A percentile compares a stretch with the other conserved stretches of the same genome.
phyloP scores from a whole-genome alignment of 2,888 invertebrate genomes.

The Ganaspis brasiliensis region DNA sequence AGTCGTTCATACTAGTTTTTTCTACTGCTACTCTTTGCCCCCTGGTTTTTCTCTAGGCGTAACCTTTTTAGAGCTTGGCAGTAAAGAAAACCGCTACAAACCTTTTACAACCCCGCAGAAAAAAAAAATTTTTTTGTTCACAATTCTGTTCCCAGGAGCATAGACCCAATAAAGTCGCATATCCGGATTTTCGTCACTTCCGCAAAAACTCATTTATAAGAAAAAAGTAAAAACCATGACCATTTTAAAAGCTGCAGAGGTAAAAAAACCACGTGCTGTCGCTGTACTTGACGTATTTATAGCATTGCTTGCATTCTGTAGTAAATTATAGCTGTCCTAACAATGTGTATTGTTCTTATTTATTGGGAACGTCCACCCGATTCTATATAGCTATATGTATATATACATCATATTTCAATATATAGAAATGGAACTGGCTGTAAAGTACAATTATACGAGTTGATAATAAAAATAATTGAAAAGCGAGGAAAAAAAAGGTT shows the following conservation, averaged over 20 bases:
- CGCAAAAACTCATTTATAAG: neutral
- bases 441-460: slow-evolving; percentile 15
- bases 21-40: neutral
- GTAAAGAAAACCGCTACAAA: neutral
- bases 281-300: slow-evolving; percentile 40
- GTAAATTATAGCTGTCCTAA: slow-evolving; percentile 41
- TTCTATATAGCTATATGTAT: slow-evolving; percentile 23
- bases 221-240: slow-evolving; percentile 24
- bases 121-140: neutral
- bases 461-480: slow-evolving; percentile 33
- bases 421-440: neutral
- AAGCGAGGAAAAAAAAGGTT: neutral
- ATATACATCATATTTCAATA: neutral
- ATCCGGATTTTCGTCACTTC: slow-evolving; percentile 13
- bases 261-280: slow-evolving; percentile 26
- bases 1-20: slow-evolving; percentile 11
- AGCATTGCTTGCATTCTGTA: slow-evolving; percentile 39
- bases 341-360: slow-evolving; percentile 43
- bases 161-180: neutral
- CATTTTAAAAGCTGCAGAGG: slow-evolving; percentile 9
- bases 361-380: slow-evolving; percentile 28
- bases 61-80: neutral
- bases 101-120: neutral
- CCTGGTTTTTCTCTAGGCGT: slow-evolving; percentile 5
- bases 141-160: neutral